phyloP scores from a whole-genome alignment of 2,888 invertebrate species.

The Diarsia brunnea region DNA sequence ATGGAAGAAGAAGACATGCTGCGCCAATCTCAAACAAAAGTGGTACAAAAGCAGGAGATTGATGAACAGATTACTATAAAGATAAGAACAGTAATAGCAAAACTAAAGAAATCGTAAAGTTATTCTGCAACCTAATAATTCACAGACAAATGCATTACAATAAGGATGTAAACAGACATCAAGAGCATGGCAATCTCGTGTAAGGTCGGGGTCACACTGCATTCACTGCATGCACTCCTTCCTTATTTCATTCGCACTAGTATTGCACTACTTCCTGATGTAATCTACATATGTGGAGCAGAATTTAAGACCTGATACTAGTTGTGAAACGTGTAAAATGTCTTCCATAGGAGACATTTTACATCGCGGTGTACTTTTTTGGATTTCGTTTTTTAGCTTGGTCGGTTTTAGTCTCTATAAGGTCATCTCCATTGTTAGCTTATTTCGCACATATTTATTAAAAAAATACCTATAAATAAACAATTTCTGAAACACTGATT shows the following conservation, averaged over 20 bases:
- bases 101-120: background rate
- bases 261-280: conserved; percentile 47
- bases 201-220: conserved; percentile 55
- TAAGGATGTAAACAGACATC: conserved; percentile 59
- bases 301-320: background rate
- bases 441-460: background rate
- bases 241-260: conserved; percentile 51
- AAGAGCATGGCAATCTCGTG: conserved; percentile 38
- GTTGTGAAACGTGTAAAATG: too few species aligned
- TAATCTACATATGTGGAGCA: conserved; percentile 41
- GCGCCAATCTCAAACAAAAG: background rate
- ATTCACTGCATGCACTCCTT: conserved; percentile 43
- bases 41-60: background rate
- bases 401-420: background rate
- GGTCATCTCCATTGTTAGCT: background rate
- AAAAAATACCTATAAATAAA: background rate
- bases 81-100: background rate
- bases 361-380: background rate
- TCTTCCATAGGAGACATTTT: background rate
- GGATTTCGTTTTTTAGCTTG: background rate
- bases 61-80: background rate
- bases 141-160: conserved; percentile 6
- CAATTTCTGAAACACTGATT: background rate
- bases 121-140: background rate
- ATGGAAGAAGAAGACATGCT: background rate